Base-by-base conservation (phyloP, 64 coral and sea anemone genomes). In the Exaiptasia diaphana region DNA sequence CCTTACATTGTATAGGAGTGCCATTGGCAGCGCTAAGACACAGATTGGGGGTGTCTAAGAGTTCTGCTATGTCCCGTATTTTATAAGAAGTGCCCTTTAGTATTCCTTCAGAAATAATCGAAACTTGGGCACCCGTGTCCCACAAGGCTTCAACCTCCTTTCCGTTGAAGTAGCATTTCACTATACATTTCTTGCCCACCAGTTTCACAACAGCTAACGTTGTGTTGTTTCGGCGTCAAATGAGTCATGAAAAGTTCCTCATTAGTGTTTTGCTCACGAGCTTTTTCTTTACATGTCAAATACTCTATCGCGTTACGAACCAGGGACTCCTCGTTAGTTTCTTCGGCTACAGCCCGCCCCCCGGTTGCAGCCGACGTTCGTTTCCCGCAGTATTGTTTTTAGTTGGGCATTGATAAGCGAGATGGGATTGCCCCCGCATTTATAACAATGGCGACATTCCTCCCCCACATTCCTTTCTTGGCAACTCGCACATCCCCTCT, bases 41-140 rank as follows among this genome's bases (percentile, higher is more conserved):
- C 21, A 91, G 70, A 18, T 39, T 57, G 38, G 49, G 53, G 45
- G 78, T 50, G 2, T 62, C 74, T 34, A 79, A 55, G 32, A 85
- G 46, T 62, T 91, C 77, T 24, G 46, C 64, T 18, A 86, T 72
- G 28, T 71, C 48, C 77, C 73, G 68, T 76, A 90, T 15, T 17
- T 40, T 50, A 74, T 34, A 63, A 38, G 50, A 69, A 23, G 45
- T 53, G 36, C 35, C 15, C 48, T 41, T 22, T 4, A 82, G 39
- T 69, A 53, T 78, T 0, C 36, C 35, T 13, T 41, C 17, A 43
- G 79, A 70, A 23, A 84, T 53, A 60, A 91, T 75, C 33, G 80
- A 91, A 35, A 91, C 88, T 85, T 91, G 88, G n/a, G 80, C 88
- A 28, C 88, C 88, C 18, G 88, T 91, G 27, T 71, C 88, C 61